Base-by-base conservation (phyloP, 2,888 invertebrate species). In the Caenorhabditis panamensis region DNA sequence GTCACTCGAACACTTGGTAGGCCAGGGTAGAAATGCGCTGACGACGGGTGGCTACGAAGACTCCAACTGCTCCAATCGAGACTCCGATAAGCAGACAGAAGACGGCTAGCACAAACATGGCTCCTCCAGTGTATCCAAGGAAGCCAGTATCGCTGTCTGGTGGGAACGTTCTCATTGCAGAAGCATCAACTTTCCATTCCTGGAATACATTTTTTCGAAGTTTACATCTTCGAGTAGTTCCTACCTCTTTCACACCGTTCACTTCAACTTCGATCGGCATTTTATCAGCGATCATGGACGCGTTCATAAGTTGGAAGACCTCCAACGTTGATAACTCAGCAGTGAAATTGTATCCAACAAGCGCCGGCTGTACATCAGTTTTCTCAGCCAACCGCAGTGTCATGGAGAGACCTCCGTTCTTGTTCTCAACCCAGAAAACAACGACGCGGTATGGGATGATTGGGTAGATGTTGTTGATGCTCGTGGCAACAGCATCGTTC, bases 1-100 rank as follows among this genome's bases (percentile, higher is more conserved):
- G 18, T 67, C 72, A 86, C 67, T 86, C 86, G 37, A 86, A 86
- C 16, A 86, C 85, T 68, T 86, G 86, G 63, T 86, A 86, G 20
- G 86, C 86, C 31, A 86, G 69, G 5, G 84, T 84, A 9, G 85
- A 84, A 37, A 86, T 86, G 36, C 84, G 69, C 22, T 83, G 83
- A 20, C 84, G 75, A 37, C 79, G 72, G 1, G 82, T 73, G 44
- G 78, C 68, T 8, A 83, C 79, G 58, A 83, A 85, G 8, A 86
- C 78, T 20, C 83, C 84, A 31, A 79, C 85, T 24, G 84, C 72
- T 44, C 84, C 86, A 13, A 86, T 73, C 1, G 68, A 77, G 3
- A 79, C 79, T 44, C 86, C 86, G 31, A 84, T 76, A 24, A 85
- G 64, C 6, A 86, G 59, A 44, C 81, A 82, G 80, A 85, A 86